Evolutionary conservation across 2,797 vertebrate genomes (phyloP).

Genomic region (Microctenopoma lineatum): DNA sequence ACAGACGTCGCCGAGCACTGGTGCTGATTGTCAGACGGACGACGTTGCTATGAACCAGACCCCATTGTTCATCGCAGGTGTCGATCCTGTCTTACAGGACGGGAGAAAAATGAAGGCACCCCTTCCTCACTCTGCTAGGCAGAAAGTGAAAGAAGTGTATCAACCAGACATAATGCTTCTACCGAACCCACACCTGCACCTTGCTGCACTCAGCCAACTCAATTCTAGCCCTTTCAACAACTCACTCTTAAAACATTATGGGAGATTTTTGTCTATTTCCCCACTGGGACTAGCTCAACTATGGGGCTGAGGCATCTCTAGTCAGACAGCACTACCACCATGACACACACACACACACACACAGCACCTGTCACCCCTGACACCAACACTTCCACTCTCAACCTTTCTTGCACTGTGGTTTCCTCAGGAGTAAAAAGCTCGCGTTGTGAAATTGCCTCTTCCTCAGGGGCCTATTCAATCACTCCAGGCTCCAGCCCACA

Average conservation of each 20-base stretch:
- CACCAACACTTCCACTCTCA: conserved; percentile 35
- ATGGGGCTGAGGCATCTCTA: neutral
- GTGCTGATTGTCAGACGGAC: neutral
- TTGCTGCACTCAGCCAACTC: neutral
- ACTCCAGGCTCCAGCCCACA: conserved; percentile 68
- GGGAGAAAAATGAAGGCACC: neutral
- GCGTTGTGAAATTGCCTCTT: conserved; percentile 75
- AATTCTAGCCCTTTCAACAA: neutral
- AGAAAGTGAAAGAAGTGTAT: neutral
- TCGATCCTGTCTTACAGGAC: neutral
- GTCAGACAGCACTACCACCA: conserved; percentile 2
- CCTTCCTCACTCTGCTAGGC: neutral
- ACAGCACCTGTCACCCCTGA: conserved; percentile 19
- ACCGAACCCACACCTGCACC: neutral
- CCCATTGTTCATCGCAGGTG: neutral
- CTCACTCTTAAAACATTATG: neutral
- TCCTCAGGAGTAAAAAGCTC: conserved; percentile 53
- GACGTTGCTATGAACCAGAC: no score
- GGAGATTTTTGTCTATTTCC: neutral
- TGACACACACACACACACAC: conserved; percentile 20
- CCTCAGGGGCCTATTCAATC: conserved; percentile 80
- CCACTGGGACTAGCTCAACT: neutral
- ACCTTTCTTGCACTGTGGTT: conserved; percentile 45
- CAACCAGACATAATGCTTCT: neutral
- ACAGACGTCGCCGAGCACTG: neutral